These are phyloP conservation scores for Chrysotoxum bicinctum DNA, from an alignment of 2,888 invertebrate species.

Conservation along the genomic window DNA sequence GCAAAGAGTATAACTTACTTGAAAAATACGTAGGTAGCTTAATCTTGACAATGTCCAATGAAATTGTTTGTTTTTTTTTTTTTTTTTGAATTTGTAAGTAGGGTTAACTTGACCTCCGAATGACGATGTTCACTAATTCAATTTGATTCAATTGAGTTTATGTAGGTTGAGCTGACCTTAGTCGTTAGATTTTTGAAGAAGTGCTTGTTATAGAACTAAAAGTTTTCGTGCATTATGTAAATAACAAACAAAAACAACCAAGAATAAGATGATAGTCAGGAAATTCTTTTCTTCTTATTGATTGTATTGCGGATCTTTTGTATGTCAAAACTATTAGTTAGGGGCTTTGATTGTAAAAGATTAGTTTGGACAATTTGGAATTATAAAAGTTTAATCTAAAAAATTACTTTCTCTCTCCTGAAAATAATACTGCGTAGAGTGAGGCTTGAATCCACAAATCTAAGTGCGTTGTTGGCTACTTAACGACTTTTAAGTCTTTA, in stretches of 20 bases:
- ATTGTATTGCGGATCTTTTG: neutral
- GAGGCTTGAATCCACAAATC: too few relatives aligned
- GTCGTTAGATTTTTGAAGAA: neutral
- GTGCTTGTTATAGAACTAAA: neutral
- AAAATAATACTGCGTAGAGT: too few relatives aligned
- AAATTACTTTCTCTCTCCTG: too few relatives aligned
- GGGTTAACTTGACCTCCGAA: slow-evolving; percentile 42
- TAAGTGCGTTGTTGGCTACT: too few relatives aligned
- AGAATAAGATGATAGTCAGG: neutral
- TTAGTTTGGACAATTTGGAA: too few relatives aligned
- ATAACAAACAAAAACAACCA: neutral
- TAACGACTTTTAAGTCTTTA: too few relatives aligned
- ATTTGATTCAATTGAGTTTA: slow-evolving; percentile 64
- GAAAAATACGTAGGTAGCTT: neutral
- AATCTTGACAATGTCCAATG: slow-evolving; percentile 40
- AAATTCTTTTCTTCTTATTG: neutral
- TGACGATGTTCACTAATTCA: slow-evolving; percentile 42
- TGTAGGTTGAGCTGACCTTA: slow-evolving; percentile 61
- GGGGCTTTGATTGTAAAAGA: neutral
- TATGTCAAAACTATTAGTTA: neutral
- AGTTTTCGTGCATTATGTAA: neutral
- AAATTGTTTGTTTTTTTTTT: neutral
- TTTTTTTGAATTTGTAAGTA: slow-evolving; percentile 25
- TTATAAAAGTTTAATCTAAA: too few relatives aligned
- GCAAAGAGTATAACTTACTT: neutral